phyloP scores from a whole-genome alignment of 1,140 invertebrate species.

The Brachionus manjavacas region DNA sequence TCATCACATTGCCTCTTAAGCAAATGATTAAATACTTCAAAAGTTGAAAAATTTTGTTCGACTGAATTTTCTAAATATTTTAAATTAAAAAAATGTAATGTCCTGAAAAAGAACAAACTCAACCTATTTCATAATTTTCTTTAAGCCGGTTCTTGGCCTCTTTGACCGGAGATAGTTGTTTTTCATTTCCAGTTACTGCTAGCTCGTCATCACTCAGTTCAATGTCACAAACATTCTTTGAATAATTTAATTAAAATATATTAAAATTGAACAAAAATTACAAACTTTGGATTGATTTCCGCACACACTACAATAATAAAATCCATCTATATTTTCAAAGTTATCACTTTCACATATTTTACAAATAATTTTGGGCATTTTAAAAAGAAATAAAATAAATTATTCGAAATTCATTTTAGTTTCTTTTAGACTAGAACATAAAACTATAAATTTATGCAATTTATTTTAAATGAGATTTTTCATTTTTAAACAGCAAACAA shows the following conservation, averaged over 20 bases:
- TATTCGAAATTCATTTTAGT: background rate
- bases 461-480: background rate
- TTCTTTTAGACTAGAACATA: background rate
- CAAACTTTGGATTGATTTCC: background rate
- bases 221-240: slow-evolving; percentile 39
- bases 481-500: background rate
- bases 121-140: background rate
- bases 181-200: background rate
- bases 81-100: background rate
- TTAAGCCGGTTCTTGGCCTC: background rate
- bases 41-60: background rate
- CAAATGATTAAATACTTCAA: slow-evolving; percentile 15
- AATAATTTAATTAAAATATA: background rate
- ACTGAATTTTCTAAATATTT: background rate
- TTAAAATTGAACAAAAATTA: no score
- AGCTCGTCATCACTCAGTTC: slow-evolving; percentile 36
- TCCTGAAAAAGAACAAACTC: background rate
- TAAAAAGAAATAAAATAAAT: background rate
- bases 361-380: slow-evolving; percentile 39
- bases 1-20: slow-evolving; percentile 34
- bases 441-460: slow-evolving; percentile 20
- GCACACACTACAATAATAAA: slow-evolving; percentile 29
- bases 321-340: slow-evolving; percentile 38
- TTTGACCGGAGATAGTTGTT: background rate
- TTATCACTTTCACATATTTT: slow-evolving; percentile 26